Conservation (phyloP, 2,888 invertebrate genomes). For the Acleris literana region DNA sequence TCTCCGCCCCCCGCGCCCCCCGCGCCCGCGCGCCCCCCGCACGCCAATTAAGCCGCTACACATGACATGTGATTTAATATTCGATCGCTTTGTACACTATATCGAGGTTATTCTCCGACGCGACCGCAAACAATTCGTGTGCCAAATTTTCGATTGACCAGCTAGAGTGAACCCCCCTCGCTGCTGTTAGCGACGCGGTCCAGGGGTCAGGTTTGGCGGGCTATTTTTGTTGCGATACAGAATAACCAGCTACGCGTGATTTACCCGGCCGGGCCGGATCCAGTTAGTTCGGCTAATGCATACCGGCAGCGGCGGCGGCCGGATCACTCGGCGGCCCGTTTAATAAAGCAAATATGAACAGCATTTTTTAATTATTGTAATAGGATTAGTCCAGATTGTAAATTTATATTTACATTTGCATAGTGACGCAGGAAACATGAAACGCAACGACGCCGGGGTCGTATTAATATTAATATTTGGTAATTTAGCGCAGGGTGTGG, state of each 20-base stretch:
- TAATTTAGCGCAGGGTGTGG: too few relatives aligned
- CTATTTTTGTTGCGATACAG: too few relatives aligned
- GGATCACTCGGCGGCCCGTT: not conserved
- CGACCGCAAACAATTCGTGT: too few relatives aligned
- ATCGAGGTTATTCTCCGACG: too few relatives aligned
- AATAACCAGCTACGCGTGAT: not conserved
- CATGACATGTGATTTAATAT: constrained; percentile 14
- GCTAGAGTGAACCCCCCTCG: not conserved
- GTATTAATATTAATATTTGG: not conserved
- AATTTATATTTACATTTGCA: constrained; percentile 13
- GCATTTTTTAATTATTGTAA: constrained; percentile 27
- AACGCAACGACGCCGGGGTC: not conserved
- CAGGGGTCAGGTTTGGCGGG: too few relatives aligned
- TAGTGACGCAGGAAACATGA: constrained; percentile 12
- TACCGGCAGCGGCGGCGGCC: constrained; percentile 6
- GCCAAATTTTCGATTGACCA: too few relatives aligned
- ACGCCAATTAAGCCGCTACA: not conserved
- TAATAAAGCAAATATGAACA: constrained; percentile 20
- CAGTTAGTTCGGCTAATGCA: constrained; percentile 10
- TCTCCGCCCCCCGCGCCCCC: not conserved
- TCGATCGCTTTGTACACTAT: not conserved
- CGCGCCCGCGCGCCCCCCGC: not conserved
- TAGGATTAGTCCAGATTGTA: constrained; percentile 21
- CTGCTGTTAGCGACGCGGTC: too few relatives aligned
- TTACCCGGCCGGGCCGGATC: not conserved